A percentile compares a stretch with the other conserved stretches of the same genome.
Evolutionary conservation across 2,797 vertebrate genomes (phyloP).

Genomic region (Brotogeris chrysoptera): DNA sequence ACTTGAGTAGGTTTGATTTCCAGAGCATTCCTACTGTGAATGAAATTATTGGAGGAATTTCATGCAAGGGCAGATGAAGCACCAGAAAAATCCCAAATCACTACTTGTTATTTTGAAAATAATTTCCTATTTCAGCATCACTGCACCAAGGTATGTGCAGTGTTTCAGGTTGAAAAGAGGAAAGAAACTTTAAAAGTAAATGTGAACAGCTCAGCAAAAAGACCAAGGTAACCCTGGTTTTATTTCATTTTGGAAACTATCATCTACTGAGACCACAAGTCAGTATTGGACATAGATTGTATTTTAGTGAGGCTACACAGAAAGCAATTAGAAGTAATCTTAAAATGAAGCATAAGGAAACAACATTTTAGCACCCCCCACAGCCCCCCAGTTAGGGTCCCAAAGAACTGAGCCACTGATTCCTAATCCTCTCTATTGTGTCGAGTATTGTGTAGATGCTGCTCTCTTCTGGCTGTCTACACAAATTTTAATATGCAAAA

Average conservation of each 20-base stretch:
- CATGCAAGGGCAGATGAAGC: neutral
- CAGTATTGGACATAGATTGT: neutral
- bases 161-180: neutral
- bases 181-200: neutral
- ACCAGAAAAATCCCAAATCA: neutral
- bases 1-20: neutral
- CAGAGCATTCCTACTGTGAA: neutral
- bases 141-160: neutral
- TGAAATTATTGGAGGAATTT: slow-evolving; percentile 26
- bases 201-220: neutral
- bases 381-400: neutral
- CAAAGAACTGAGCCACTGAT: slow-evolving; percentile 22
- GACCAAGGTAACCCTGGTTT: neutral
- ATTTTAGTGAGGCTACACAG: neutral
- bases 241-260: neutral
- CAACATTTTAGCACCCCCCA: neutral
- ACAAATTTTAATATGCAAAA: slow-evolving; percentile 71
- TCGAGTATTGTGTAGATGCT: slow-evolving; percentile 71
- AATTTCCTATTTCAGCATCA: neutral
- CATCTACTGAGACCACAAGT: neutral
- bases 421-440: slow-evolving; percentile 41
- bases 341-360: neutral
- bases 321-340: neutral
- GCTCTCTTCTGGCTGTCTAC: slow-evolving; percentile 75
- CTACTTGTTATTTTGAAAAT: neutral